These are phyloP conservation scores for Pelobates fuscus DNA, from an alignment of 2,113 vertebrate genomes.

Conservation along the genomic window DNA sequence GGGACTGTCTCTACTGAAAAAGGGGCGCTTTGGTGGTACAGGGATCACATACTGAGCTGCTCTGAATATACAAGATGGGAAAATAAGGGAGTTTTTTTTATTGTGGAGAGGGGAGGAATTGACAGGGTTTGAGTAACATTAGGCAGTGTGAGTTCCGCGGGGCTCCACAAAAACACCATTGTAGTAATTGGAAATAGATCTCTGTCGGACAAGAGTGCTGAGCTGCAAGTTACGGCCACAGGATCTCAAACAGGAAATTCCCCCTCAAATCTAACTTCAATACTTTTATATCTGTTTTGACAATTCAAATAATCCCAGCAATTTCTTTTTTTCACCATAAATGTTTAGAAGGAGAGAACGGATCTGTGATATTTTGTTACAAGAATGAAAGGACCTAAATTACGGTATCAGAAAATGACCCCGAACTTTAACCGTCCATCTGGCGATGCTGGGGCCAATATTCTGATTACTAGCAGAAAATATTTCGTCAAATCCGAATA, in stretches of 20 bases:
- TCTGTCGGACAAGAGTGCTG: neutral
- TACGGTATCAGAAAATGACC: neutral
- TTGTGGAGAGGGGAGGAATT: constrained; percentile 12
- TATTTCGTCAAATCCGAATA: too few species aligned
- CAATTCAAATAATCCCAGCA: neutral
- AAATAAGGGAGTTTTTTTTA: neutral
- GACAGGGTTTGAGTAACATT: constrained; percentile 12
- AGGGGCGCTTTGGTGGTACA: too few species aligned
- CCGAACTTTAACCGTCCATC: neutral
- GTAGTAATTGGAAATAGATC: neutral
- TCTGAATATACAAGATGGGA: neutral
- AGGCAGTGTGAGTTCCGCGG: neutral
- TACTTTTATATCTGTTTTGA: constrained; percentile 15
- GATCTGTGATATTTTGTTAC: constrained; percentile 7
- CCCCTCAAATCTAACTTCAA: neutral
- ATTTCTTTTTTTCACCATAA: neutral
- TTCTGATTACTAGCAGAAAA: too few species aligned
- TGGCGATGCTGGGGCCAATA: neutral
- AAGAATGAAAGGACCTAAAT: neutral
- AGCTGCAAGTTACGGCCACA: constrained; percentile 4
- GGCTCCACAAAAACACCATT: neutral
- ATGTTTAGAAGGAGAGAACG: constrained; percentile 22
- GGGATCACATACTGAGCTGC: neutral
- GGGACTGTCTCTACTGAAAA: too few species aligned
- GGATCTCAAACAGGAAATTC: constrained; percentile 38